phyloP scores from a whole-genome alignment of 2,888 invertebrate species.

The Pterobdella sp. region DNA sequence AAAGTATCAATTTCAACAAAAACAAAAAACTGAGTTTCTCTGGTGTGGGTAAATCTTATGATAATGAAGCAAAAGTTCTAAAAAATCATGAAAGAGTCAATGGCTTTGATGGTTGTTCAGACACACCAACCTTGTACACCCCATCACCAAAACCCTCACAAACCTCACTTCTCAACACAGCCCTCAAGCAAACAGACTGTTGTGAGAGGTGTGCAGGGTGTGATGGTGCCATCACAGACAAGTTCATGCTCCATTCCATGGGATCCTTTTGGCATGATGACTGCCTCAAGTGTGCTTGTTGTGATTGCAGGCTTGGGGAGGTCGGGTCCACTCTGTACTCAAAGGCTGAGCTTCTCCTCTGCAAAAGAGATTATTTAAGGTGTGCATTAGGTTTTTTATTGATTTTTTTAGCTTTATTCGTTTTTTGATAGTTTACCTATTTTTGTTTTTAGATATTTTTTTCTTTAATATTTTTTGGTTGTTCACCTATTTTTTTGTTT shows the following conservation, averaged over 20 bases:
- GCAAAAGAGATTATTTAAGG: slow-evolving; percentile 86
- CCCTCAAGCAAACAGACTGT: not conserved
- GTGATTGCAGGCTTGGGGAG: slow-evolving; percentile 84
- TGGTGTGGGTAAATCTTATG: not conserved
- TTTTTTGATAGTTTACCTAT: too few species aligned
- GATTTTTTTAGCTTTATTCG: not conserved
- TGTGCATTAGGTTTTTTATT: slow-evolving; percentile 44
- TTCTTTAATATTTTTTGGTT: too few species aligned
- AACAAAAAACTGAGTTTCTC: not conserved
- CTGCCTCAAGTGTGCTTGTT: slow-evolving; percentile 77
- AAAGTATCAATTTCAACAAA: not conserved
- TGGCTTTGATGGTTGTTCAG: too few species aligned
- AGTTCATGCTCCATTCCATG: slow-evolving; percentile 70
- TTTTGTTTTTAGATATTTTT: too few species aligned
- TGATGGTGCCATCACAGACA: slow-evolving; percentile 70
- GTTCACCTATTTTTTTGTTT: too few species aligned
- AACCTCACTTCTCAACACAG: not conserved
- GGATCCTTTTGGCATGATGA: slow-evolving; percentile 90
- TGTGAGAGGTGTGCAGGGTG: slow-evolving; percentile 57
- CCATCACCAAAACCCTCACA: not conserved
- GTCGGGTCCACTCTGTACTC: slow-evolving; percentile 82
- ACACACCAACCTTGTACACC: not conserved
- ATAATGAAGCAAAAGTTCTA: not conserved
- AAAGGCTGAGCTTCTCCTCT: slow-evolving; percentile 80
- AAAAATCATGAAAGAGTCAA: not conserved